Conservation (phyloP, 2,888 invertebrate species). For the Stegana nigrithorax region DNA sequence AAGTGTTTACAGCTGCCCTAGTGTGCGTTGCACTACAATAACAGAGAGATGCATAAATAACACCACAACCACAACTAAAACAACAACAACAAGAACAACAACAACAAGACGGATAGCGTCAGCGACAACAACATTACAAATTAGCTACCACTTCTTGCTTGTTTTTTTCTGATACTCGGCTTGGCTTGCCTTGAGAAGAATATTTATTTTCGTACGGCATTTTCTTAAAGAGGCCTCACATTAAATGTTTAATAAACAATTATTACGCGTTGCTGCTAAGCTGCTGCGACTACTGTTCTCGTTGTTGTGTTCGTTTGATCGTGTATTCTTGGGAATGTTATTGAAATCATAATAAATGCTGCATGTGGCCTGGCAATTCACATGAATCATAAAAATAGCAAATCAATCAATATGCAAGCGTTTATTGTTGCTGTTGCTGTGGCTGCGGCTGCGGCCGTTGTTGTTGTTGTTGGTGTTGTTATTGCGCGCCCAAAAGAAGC, state of each 20-base stretch:
- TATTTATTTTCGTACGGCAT: no score
- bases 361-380: constrained; percentile 36
- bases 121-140: background rate
- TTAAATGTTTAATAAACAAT: constrained; percentile 59
- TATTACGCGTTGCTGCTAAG: constrained; percentile 35
- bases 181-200: background rate
- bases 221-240: constrained; percentile 21
- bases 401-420: constrained; percentile 27
- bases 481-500: background rate
- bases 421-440: no score
- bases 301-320: constrained; percentile 3
- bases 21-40: no score
- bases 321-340: background rate
- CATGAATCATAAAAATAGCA: constrained; percentile 58
- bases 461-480: background rate
- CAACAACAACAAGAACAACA: no score
- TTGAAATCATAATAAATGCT: constrained; percentile 16
- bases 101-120: no score
- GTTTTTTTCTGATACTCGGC: background rate
- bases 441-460: no score
- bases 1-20: no score
- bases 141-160: background rate
- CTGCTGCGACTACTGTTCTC: background rate
- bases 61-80: no score
- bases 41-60: background rate